Evolutionary conservation across 2,888 invertebrate species (phyloP), one percentile per base, ranked within the genome.

Genomic region (Andrena chrysosceles): DNA sequence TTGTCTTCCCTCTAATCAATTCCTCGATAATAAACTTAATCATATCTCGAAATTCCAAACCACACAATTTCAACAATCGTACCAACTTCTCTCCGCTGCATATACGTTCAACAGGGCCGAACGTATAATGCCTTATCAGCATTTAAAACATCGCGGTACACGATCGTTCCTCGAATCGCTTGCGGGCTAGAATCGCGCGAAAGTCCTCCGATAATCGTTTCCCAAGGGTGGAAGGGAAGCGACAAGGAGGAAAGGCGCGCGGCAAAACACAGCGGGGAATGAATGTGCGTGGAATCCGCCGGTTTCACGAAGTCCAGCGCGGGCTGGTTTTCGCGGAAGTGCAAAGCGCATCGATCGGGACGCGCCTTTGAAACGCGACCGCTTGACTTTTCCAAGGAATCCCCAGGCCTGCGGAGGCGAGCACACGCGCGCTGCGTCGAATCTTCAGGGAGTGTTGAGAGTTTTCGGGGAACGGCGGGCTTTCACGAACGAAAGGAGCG

Each of bases 331-430:
- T 42, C 64, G 60, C 23, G 49, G 48, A 60, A 35, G 31, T 5
- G 49, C 33, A 75, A 63, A 63, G 73, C 63, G 54, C 76, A 72
- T 76, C 72, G 73, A 77, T 73, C 74, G 59, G n/a, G 13, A 0
- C 54, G 52, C 31, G 33, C 26, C 60, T 69, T 69, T 75, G 26
- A 52, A 29, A 35, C n/a, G 60, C 33, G 52, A 5, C 33, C 56
- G 29, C 31, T 33, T 13, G 52, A 63, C 26, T 74, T 74, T 68
- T 68, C 56, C 66, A 20, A 74, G 56, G 59, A 7, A 59, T 48
- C 68, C 33, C 48, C 59, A 23, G 59, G 33, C 48, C n/a, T n/a
- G 13, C 26, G 23, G 23, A 56, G 23, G 56, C 23, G 1, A 56
- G 56, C 26, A 23, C 23, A 3, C 56, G 54, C 8, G 20, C 20